phyloP scores from a whole-genome alignment of 2,888 invertebrate species.

The Phengaris arion region DNA sequence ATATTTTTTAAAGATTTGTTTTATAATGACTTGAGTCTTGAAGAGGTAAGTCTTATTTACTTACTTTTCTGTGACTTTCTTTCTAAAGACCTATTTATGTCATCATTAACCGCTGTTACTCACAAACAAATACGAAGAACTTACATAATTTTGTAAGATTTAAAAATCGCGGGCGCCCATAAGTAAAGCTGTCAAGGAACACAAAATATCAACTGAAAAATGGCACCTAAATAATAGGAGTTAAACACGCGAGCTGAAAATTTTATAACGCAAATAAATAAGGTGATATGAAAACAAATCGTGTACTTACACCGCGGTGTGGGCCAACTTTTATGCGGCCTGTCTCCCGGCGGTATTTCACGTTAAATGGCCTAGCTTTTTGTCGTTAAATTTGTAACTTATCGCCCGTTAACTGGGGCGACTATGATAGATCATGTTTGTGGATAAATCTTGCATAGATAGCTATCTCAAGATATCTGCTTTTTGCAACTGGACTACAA shows the following conservation, averaged over 20 bases:
- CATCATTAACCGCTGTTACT: background rate
- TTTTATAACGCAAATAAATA: slow-evolving; percentile 37
- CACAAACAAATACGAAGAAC: background rate
- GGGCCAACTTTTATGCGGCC: slow-evolving; percentile 62
- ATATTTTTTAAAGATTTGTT: background rate
- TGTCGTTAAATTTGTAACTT: slow-evolving; percentile 70
- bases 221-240: slow-evolving; percentile 20
- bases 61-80: background rate
- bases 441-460: background rate
- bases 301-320: slow-evolving; percentile 42
- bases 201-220: slow-evolving; percentile 20
- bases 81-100: background rate
- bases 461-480: background rate
- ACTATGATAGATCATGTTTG: slow-evolving; percentile 24
- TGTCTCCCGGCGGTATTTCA: slow-evolving; percentile 62
- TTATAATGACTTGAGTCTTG: background rate
- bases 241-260: slow-evolving; percentile 32
- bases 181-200: slow-evolving; percentile 7
- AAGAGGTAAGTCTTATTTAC: too few species aligned
- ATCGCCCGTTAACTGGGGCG: slow-evolving; percentile 47
- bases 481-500: too few species aligned
- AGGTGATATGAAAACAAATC: slow-evolving; percentile 40
- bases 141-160: background rate
- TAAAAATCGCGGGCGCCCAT: background rate
- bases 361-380: slow-evolving; percentile 68